phyloP scores from a whole-genome alignment of 2,113 vertebrate genomes.

The Castor canadensis region DNA sequence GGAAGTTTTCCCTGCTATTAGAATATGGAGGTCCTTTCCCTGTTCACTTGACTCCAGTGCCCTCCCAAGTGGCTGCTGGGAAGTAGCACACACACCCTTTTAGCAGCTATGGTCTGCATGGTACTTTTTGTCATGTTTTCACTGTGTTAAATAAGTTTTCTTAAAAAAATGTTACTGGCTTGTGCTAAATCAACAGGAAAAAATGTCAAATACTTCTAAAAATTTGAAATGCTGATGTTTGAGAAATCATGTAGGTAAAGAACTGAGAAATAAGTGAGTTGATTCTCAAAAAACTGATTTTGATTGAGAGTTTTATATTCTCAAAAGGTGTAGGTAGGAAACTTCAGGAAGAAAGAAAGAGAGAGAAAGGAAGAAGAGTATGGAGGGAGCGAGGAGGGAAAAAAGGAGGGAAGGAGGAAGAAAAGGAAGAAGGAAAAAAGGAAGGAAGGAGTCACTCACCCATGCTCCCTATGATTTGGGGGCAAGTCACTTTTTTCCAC shows the following conservation, averaged over 20 bases:
- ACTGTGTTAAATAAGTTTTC: conserved; percentile 58
- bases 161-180: conserved; percentile 40
- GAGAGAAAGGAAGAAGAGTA: background rate
- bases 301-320: conserved; percentile 15
- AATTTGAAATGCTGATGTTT: conserved; percentile 71
- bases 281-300: conserved; percentile 25
- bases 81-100: background rate
- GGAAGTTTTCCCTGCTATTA: background rate
- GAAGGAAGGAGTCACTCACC: background rate
- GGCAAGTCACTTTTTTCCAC: background rate
- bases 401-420: background rate
- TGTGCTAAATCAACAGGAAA: conserved; percentile 66
- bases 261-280: conserved; percentile 38
- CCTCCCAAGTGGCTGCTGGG: background rate
- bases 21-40: background rate
- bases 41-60: background rate
- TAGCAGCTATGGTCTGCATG: background rate
- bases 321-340: background rate
- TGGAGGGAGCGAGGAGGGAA: background rate
- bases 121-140: conserved; percentile 67
- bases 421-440: background rate
- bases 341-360: background rate
- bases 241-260: conserved; percentile 48
- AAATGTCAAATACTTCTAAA: conserved; percentile 73
- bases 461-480: background rate